Percentiles rank a stretch among this genome's conserved stretches.
Conservation (phyloP, 2,888 invertebrate species). For the Cephus pulcher region DNA sequence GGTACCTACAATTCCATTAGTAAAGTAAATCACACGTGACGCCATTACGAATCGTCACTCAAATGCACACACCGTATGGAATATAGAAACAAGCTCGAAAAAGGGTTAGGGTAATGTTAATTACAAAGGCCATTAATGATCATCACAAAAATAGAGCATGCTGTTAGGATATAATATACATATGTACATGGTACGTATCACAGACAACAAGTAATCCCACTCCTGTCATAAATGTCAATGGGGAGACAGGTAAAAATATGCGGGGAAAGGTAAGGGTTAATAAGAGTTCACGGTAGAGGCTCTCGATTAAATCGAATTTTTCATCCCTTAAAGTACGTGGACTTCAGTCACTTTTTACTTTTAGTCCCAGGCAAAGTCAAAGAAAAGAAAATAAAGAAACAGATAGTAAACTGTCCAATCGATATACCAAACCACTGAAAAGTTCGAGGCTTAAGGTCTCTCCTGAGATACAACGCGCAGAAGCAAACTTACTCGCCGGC, state of each 20-base stretch:
- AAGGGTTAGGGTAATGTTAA: background rate
- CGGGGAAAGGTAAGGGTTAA: background rate
- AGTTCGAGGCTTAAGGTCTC: background rate
- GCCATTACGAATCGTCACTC: background rate
- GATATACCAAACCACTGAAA: background rate
- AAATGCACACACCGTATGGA: background rate
- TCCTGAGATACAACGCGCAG: background rate
- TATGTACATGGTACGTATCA: too few species aligned
- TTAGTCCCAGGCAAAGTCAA: background rate
- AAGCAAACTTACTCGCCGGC: background rate
- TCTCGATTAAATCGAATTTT: background rate
- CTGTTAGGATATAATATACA: background rate
- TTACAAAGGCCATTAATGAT: background rate
- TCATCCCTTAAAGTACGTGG: background rate
- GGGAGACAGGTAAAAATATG: background rate
- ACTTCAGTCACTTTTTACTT: background rate
- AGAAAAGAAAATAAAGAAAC: background rate
- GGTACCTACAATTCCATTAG: constrained; percentile 71
- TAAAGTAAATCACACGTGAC: constrained; percentile 45
- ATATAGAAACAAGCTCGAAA: background rate
- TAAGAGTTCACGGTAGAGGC: background rate
- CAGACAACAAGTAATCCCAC: too few species aligned
- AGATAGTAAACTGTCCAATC: background rate
- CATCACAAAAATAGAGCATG: background rate
- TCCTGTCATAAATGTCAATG: background rate